Conservation (phyloP, 1,140 invertebrate genomes). For the Sesamia nonagrioides region DNA sequence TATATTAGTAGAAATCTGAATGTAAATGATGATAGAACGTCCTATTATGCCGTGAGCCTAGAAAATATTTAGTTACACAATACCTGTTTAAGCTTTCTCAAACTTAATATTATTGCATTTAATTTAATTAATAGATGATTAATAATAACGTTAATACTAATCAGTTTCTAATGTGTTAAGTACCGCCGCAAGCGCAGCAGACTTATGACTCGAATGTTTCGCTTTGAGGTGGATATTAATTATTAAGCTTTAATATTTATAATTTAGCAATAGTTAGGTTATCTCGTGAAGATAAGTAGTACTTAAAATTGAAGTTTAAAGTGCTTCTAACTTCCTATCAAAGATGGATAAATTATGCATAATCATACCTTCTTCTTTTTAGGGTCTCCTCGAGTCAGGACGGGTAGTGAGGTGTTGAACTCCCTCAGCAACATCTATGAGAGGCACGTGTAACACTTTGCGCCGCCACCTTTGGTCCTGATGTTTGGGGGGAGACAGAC, state of each 20-base stretch:
- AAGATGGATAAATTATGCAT: not conserved
- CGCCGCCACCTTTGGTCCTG: too few species aligned
- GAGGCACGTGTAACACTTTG: too few species aligned
- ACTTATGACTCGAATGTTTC: not conserved
- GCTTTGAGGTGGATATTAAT: slow-evolving; percentile 6
- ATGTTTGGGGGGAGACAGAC: too few species aligned
- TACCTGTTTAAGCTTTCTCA: slow-evolving; percentile 5
- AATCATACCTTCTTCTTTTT: too few species aligned
- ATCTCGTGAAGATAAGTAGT: not conserved
- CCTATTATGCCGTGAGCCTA: too few species aligned
- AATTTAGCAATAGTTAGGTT: slow-evolving; percentile 1
- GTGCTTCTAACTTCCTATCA: not conserved
- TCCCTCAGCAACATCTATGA: too few species aligned
- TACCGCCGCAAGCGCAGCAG: not conserved
- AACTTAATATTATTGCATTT: not conserved
- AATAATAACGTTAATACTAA: not conserved
- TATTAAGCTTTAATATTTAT: slow-evolving; percentile 9
- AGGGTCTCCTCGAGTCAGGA: too few species aligned
- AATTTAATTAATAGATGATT: slow-evolving; percentile 27
- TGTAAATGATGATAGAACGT: too few species aligned
- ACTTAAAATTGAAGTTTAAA: not conserved
- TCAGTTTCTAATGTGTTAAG: slow-evolving; percentile 14
- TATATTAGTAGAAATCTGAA: too few species aligned
- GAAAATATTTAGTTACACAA: not conserved
- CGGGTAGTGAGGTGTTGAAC: too few species aligned